A percentile compares a stretch with the other conserved stretches of the same genome.
Evolutionary conservation across 1,140 invertebrate genomes (phyloP).

Genomic region (Drosophila kohkoa): DNA sequence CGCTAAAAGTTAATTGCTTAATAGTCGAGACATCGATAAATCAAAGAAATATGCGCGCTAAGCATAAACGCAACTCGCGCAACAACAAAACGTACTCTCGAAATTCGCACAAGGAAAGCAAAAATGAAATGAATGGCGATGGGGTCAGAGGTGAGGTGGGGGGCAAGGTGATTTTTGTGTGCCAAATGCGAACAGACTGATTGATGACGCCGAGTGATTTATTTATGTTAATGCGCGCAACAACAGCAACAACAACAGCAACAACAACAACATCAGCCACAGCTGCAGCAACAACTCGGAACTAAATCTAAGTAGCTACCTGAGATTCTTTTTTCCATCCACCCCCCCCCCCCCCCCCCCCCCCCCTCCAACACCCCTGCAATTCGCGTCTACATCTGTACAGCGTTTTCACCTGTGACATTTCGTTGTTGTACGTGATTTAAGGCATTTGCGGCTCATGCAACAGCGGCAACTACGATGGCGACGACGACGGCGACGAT

Average conservation of each 20-base stretch:
- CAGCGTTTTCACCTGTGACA: slow-evolving; percentile 69
- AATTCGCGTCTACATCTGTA: slow-evolving; percentile 33
- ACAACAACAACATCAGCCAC: slow-evolving; percentile 20
- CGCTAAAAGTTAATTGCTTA: slow-evolving; percentile 73
- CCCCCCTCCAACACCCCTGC: not conserved
- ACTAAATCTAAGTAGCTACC: slow-evolving; percentile 49
- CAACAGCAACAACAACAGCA: slow-evolving; percentile 25
- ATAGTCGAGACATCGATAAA: slow-evolving; percentile 81
- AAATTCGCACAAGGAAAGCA: slow-evolving; percentile 33
- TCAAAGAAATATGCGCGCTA: slow-evolving; percentile 76
- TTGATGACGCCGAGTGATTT: slow-evolving; percentile 79
- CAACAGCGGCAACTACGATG: not conserved
- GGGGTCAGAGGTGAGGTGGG: not conserved
- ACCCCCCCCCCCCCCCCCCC: not conserved
- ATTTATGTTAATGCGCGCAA: slow-evolving; percentile 73
- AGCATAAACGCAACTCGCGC: slow-evolving; percentile 66
- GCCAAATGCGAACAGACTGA: slow-evolving; percentile 78
- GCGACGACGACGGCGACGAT: slow-evolving; percentile 45
- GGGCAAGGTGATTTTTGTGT: slow-evolving; percentile 12
- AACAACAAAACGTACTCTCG: slow-evolving; percentile 49
- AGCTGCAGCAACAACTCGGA: slow-evolving; percentile 12
- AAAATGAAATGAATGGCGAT: slow-evolving; percentile 22
- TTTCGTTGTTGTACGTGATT: slow-evolving; percentile 74
- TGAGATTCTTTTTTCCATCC: slow-evolving; percentile 15
- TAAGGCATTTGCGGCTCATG: slow-evolving; percentile 34